Evolutionary conservation across 1,140 invertebrate species (phyloP).

Genomic region (Papilio machaon): DNA sequence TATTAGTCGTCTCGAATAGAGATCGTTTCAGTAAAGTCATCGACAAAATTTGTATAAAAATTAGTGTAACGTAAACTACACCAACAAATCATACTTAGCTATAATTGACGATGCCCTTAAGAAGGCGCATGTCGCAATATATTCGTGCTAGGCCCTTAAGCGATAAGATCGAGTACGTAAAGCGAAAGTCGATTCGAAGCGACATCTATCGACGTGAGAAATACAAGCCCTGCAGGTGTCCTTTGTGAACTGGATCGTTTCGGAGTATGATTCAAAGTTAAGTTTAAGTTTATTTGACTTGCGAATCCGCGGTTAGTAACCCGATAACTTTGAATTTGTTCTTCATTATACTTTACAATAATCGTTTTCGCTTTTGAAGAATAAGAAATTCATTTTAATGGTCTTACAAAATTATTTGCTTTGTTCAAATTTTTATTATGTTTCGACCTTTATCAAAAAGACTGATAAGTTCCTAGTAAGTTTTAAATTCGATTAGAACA

Average conservation of each 20-base stretch:
- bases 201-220: not conserved
- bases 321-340: conserved; percentile 11
- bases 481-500: not conserved
- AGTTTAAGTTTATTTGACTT: conserved; percentile 16
- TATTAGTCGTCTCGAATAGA: no score
- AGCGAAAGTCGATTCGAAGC: conserved; percentile 17
- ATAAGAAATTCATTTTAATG: not conserved
- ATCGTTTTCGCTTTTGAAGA: not conserved
- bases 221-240: conserved; percentile 7
- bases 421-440: not conserved
- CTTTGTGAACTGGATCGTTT: conserved; percentile 24
- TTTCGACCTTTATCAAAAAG: no score
- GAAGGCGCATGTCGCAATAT: no score
- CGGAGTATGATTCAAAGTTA: conserved; percentile 12
- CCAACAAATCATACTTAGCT: no score
- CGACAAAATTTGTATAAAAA: no score
- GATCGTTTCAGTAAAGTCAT: no score
- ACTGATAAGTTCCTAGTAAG: not conserved
- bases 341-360: not conserved
- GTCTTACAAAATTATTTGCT: not conserved
- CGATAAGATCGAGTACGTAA: not conserved
- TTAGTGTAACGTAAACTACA: no score
- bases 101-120: no score
- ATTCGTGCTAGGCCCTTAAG: no score
- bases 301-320: conserved; percentile 4